These are phyloP conservation scores for Schizothorax lantsangensis DNA, from an alignment of 2,797 vertebrate genomes.

Conservation along the genomic window DNA sequence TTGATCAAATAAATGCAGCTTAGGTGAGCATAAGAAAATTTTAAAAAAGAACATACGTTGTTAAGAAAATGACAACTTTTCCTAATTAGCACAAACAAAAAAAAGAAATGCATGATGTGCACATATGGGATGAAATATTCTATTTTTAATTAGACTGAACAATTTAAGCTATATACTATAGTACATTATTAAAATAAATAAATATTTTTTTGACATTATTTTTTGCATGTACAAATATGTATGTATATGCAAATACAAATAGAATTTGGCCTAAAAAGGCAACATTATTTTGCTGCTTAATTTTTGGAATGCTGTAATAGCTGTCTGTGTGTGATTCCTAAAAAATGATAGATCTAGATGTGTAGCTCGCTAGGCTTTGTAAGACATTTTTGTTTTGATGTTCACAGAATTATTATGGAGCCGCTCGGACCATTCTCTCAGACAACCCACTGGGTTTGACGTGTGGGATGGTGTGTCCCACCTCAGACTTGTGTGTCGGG, in stretches of 20 bases:
- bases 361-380: not conserved
- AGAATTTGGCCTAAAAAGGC: not conserved
- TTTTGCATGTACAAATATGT: too few species aligned
- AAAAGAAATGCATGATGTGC: not conserved
- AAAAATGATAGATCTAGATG: not conserved
- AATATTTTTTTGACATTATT: too few species aligned
- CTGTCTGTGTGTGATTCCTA: not conserved
- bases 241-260: not conserved
- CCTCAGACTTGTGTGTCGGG: constrained; percentile 94
- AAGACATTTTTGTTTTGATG: constrained; percentile 14
- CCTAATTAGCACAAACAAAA: not conserved
- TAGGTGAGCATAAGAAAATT: not conserved
- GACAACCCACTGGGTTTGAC: constrained; percentile 96
- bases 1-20: not conserved
- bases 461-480: constrained; percentile 95
- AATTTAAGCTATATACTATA: not conserved
- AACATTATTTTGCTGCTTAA: not conserved
- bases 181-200: not conserved
- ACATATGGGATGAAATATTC: not conserved
- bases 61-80: not conserved
- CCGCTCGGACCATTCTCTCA: constrained; percentile 89
- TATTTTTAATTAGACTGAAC: not conserved
- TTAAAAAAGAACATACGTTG: not conserved
- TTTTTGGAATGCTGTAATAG: not conserved
- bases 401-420: constrained; percentile 84